Conservation (phyloP, 2,888 invertebrate species). For the Ophion obscuratus region DNA sequence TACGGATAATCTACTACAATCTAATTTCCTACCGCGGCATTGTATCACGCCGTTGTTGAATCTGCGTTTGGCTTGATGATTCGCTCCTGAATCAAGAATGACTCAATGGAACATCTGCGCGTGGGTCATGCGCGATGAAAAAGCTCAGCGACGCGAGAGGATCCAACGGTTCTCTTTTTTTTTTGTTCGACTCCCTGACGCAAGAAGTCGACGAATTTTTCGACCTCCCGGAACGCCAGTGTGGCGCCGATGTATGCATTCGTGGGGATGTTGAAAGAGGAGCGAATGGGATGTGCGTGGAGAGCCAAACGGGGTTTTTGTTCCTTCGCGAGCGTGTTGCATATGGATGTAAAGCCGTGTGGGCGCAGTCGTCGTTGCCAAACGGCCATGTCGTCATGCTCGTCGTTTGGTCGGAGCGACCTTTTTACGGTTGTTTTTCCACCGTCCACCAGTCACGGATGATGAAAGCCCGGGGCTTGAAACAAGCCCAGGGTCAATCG, state of each 20-base stretch:
- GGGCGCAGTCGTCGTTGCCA: constrained; percentile 71
- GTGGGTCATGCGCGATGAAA: neutral
- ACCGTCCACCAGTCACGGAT: neutral
- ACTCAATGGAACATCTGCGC: constrained; percentile 25
- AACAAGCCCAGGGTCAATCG: neutral
- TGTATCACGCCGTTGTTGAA: constrained; percentile 33
- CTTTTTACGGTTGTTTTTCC: constrained; percentile 36
- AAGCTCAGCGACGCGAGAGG: neutral
- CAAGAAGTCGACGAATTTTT: constrained; percentile 36
- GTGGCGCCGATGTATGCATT: neutral
- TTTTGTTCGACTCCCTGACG: neutral
- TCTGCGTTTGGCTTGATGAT: constrained; percentile 42
- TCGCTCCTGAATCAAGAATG: constrained; percentile 16
- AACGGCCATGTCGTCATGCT: constrained; percentile 67
- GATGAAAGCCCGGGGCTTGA: constrained; percentile 4
- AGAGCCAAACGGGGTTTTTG: constrained; percentile 67
- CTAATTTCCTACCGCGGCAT: constrained; percentile 48
- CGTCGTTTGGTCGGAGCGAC: constrained; percentile 27
- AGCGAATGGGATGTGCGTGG: neutral
- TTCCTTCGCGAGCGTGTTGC: constrained; percentile 36
- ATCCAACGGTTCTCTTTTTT: neutral
- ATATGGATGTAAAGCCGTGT: constrained; percentile 55
- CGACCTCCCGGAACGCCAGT: constrained; percentile 5
- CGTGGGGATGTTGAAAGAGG: constrained; percentile 68
- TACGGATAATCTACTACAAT: constrained; percentile 53